These are phyloP conservation scores for Manduca sexta DNA, from an alignment of 1,140 invertebrate genomes.

Conservation along the genomic window DNA sequence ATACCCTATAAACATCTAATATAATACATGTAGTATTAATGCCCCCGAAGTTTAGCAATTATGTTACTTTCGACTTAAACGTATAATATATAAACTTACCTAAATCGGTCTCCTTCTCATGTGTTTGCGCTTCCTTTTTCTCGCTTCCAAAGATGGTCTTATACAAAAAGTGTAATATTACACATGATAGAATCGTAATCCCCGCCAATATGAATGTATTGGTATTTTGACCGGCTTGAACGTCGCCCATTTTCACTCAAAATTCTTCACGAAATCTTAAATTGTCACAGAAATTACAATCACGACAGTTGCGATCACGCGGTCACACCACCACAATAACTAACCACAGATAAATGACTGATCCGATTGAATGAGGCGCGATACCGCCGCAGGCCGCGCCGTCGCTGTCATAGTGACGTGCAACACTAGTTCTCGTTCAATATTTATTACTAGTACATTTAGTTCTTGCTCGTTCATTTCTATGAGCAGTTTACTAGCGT, in stretches of 20 bases:
- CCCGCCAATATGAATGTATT: conserved; percentile 41
- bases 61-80: neutral
- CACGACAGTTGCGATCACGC: conserved; percentile 44
- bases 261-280: conserved; percentile 26
- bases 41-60: too few species aligned
- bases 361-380: conserved; percentile 11
- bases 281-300: conserved; percentile 22
- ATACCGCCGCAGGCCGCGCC: neutral
- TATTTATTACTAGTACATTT: too few species aligned
- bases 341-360: conserved; percentile 22
- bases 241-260: conserved; percentile 61
- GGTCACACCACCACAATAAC: conserved; percentile 37
- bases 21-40: neutral
- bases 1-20: too few species aligned
- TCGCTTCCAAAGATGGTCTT: conserved; percentile 51
- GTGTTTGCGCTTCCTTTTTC: conserved; percentile 42
- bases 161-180: conserved; percentile 54
- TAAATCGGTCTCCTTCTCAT: conserved; percentile 49
- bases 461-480: too few species aligned
- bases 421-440: too few species aligned
- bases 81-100: conserved; percentile 29
- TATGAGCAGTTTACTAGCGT: too few species aligned
- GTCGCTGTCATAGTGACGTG: neutral
- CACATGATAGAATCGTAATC: conserved; percentile 42
- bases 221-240: conserved; percentile 43